A percentile compares a stretch with the other conserved stretches of the same genome.
These are phyloP conservation scores for Lacerta bilineata DNA, from an alignment of 2,797 vertebrate genomes.

Conservation along the genomic window DNA sequence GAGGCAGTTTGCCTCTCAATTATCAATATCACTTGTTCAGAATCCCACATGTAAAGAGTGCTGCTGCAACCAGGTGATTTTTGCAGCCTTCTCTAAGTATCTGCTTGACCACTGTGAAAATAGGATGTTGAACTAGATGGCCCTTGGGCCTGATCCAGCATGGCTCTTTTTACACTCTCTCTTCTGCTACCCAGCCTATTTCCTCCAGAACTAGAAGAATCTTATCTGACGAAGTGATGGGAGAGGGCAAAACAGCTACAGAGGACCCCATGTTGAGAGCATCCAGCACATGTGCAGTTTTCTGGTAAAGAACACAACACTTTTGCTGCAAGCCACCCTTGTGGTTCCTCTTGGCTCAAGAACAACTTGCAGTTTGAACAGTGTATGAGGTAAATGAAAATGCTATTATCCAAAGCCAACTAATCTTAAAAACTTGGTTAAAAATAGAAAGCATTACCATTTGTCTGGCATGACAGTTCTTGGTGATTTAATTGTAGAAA, in stretches of 20 bases:
- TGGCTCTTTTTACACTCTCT: no score
- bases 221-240: background rate
- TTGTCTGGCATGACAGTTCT: slow-evolving; percentile 16
- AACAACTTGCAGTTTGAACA: slow-evolving; percentile 1
- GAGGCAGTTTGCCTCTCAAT: no score
- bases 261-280: background rate
- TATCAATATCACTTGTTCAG: no score
- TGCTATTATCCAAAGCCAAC: slow-evolving; percentile 15
- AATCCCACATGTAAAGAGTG: no score
- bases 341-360: slow-evolving; percentile 2
- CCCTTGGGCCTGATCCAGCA: no score
- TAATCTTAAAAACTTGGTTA: slow-evolving; percentile 13
- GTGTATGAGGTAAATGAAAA: slow-evolving; percentile 19
- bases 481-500: slow-evolving; percentile 32
- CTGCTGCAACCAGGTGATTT: no score
- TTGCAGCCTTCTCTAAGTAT: no score
- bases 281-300: background rate
- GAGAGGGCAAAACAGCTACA: background rate
- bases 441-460: slow-evolving; percentile 31
- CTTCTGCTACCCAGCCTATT: background rate
- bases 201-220: background rate
- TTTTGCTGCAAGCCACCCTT: background rate
- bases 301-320: background rate
- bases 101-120: no score
- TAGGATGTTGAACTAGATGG: no score